phyloP scores from a whole-genome alignment of 2,113 vertebrate species.

The Trichechus manatus region DNA sequence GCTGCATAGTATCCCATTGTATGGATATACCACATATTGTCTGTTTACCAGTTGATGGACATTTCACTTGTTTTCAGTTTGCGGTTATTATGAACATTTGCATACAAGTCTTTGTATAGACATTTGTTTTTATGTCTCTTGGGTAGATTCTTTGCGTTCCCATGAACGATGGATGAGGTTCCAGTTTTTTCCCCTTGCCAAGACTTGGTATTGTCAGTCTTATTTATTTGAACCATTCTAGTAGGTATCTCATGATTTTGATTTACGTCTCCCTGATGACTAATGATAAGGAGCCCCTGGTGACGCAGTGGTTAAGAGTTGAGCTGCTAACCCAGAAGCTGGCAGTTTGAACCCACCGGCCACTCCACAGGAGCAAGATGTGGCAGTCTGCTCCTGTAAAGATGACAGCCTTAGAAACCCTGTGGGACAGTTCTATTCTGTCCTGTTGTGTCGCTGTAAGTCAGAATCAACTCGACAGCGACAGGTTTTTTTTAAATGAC shows the following conservation, averaged over 20 bases:
- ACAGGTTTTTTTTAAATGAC: neutral
- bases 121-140: slow-evolving; percentile 51
- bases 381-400: no score
- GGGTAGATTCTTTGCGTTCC: slow-evolving; percentile 21
- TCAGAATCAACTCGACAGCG: no score
- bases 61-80: neutral
- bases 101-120: neutral
- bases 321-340: neutral
- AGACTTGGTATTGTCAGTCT: neutral
- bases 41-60: neutral
- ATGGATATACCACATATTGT: neutral
- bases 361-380: no score
- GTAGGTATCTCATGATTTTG: neutral
- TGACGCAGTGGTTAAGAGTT: neutral
- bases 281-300: no score
- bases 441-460: no score
- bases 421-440: no score
- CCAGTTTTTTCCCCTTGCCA: neutral
- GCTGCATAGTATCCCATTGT: neutral
- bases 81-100: slow-evolving; percentile 5
- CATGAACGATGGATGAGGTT: neutral
- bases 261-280: neutral
- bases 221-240: slow-evolving; percentile 20
- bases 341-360: no score
- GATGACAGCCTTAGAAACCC: no score